Base-by-base conservation (phyloP, 2,113 vertebrate genomes). In the Indri indri region DNA sequence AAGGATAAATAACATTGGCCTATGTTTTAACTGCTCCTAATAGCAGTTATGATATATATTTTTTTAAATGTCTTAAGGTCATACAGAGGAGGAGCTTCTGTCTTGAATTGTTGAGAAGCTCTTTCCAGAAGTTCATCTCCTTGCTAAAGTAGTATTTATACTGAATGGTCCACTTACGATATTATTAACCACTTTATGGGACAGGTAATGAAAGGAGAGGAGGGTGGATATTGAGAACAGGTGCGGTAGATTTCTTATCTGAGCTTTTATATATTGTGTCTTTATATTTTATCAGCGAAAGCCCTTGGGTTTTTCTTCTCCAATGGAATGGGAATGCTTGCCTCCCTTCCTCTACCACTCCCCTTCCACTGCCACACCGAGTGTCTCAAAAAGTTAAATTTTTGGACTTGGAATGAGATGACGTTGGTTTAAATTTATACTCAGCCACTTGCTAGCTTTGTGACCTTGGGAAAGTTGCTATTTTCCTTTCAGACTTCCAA, bases 101-200 rank as follows among this genome's bases (percentile, higher is more conserved):
- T 61, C 22, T 71, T 74, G 18, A 74, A 82, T 76, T 88, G 13
- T 84, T 68, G 13, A 22, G 52, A 52, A 79, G n/a, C 30, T 66
- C 18, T 61, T 83, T 61, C 70, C 14, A 68, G 20, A 20, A 80
- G 23, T 66, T 94, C 25, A 90, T 74, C 61, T 65, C 16, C 37
- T 96, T 85, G n/a, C 68, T 83, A 70, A 90, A 73, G 30, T 77
- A 65, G 40, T 77, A 65, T 68, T 94, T 94, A 37, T 47, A 61
- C 27, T 8, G 14, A 79, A 74, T 45, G 10, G 12, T 66, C n/a
- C 16, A n/a, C 54, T 79, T 79, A n/a, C 52, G 54, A 84, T 32
- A 63, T 25, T 70, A 54, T 68, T 57, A 65, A 2, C 34, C 66
- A 90, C 11, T 59, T 68, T 61, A 47, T 40, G 9, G 18, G 63